phyloP scores from a whole-genome alignment of 2,113 vertebrate genomes.

The Monopterus albus region DNA sequence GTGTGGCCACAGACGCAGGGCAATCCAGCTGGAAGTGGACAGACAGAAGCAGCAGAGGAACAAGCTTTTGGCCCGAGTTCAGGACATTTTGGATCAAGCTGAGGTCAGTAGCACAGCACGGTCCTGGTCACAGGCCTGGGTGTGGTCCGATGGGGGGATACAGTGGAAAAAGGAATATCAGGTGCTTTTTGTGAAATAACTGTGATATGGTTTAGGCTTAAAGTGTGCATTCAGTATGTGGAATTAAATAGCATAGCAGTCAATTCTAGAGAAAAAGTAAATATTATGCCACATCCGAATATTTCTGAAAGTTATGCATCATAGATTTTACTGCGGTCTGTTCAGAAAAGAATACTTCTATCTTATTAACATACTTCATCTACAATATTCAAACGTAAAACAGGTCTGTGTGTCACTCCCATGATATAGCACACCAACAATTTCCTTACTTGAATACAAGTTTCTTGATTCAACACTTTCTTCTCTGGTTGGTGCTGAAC shows the following conservation, averaged over 20 bases:
- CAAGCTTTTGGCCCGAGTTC: conserved; percentile 82
- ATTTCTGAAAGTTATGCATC: background rate
- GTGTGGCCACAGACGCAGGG: conserved; percentile 84
- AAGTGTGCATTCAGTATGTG: background rate
- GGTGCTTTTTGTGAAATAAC: background rate
- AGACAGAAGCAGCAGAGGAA: conserved; percentile 79
- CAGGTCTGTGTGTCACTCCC: conserved; percentile 36
- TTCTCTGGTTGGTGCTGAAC: conserved; percentile 16
- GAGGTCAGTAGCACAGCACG: conserved; percentile 78
- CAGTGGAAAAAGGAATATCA: background rate
- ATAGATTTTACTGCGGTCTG: background rate
- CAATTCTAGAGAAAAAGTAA: background rate
- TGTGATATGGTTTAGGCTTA: too few species aligned
- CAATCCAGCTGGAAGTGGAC: conserved; percentile 82
- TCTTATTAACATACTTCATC: background rate
- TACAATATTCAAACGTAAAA: background rate
- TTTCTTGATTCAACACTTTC: conserved; percentile 23
- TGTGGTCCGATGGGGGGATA: background rate
- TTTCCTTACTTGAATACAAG: conserved; percentile 49
- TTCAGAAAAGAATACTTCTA: background rate
- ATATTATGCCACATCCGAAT: background rate
- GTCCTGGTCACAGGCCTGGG: background rate
- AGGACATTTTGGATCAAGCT: conserved; percentile 85
- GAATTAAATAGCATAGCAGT: background rate
- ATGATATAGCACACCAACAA: conserved; percentile 19